Evolutionary conservation across 2,888 invertebrate species (phyloP), one percentile per base, ranked within the genome.

Genomic region (Seira sanloemensis): DNA sequence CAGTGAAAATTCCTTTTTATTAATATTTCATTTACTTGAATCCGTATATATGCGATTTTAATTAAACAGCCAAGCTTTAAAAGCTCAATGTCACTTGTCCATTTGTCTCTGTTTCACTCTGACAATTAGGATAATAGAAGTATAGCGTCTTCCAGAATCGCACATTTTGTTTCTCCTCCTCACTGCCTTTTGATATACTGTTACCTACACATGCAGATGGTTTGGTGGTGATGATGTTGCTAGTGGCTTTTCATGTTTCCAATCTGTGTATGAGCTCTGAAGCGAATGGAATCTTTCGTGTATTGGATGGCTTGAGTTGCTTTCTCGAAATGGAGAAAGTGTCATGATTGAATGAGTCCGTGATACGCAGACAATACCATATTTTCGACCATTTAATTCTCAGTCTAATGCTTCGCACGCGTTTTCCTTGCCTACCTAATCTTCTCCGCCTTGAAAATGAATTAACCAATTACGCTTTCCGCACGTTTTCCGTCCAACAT

Each of bases 401-500:
- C n/a, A n/a, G n/a, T 37, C 37, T 37, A 12, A 37, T 37, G 37
- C 37, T 37, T 7, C n/a, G 9, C n/a, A 58, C 37, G 19, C 25
- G 69, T 26, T 67, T 67, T 62, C 19, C 24, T 23, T 25, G 67
- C 24, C 21, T 67, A 16, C n/a, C 18, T 7, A 58, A 58, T 37
- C 37, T 37, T 37, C 7, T 5, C 37, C 7, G 12, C 5, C 12
- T 5, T 37, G n/a, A 9, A 18, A 58, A 58, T 9, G 58, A 58
- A 58, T 58, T 67, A 25, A 67, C 67, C 26, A 67, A 67, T 25
- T 12, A 25, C 21, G 26, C 24, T 67, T 67, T 69, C 58, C 19
- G 26, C 26, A 67, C 26, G 26, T 67, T n/a, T n/a, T 25, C 26
- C 26, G n/a, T 67, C 67, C 67, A n/a, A 58, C 37, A 37, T 37